A percentile compares a stretch with the other conserved stretches of the same genome.
phyloP scores from a whole-genome alignment of 92 coral and sea anemone species.

The Epizoanthus stellaris region DNA sequence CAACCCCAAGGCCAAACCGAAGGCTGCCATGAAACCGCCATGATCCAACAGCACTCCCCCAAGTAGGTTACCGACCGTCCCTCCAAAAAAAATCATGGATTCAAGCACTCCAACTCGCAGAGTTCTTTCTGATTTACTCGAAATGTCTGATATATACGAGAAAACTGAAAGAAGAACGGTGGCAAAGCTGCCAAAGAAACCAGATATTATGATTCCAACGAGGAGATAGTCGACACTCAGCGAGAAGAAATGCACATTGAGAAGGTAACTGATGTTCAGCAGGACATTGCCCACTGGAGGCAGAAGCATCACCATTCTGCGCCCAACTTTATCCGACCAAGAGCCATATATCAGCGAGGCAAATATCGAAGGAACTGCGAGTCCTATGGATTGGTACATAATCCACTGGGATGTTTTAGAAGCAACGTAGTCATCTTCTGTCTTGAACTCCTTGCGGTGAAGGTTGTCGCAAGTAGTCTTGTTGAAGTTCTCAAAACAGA shows the following conservation, averaged over 20 bases:
- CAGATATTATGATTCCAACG: slow-evolving; percentile 76
- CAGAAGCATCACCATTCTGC: slow-evolving; percentile 73
- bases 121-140: slow-evolving; percentile 82
- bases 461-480: slow-evolving; percentile 76
- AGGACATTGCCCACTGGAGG: slow-evolving; percentile 78
- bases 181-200: slow-evolving; percentile 88
- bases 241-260: slow-evolving; percentile 74
- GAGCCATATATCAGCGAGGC: slow-evolving; percentile 85
- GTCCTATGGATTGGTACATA: slow-evolving; percentile 73
- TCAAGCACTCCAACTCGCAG: slow-evolving; percentile 85
- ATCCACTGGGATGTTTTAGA: slow-evolving; percentile 87
- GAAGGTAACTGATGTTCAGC: slow-evolving; percentile 67
- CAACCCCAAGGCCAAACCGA: slow-evolving; percentile 70
- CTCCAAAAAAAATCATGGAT: slow-evolving; percentile 92
- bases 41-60: slow-evolving; percentile 82
- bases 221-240: slow-evolving; percentile 75
- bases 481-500: slow-evolving; percentile 72
- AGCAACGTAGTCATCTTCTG: slow-evolving; percentile 69
- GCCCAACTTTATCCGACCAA: slow-evolving; percentile 95
- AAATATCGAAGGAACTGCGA: slow-evolving; percentile 75
- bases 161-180: slow-evolving; percentile 81
- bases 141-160: slow-evolving; percentile 89
- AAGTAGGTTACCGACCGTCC: slow-evolving; percentile 71
- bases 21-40: slow-evolving; percentile 84
- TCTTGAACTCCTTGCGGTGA: slow-evolving; percentile 23